A percentile compares a stretch with the other conserved stretches of the same genome.
Conservation (phyloP, 2,113 vertebrate genomes). For the Todiramphus chloris region DNA sequence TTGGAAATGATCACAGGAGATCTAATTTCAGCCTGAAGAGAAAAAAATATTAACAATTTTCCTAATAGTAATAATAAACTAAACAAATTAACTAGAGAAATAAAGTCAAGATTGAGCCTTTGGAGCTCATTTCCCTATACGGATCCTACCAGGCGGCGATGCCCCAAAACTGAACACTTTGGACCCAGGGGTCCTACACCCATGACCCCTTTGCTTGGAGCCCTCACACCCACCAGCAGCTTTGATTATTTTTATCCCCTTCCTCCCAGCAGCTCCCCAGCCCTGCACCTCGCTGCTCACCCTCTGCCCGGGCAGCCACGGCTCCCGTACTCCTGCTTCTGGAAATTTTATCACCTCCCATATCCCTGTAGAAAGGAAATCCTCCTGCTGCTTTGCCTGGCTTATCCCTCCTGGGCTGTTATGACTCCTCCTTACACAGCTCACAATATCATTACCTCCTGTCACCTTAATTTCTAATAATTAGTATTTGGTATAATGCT, state of each 20-base stretch:
- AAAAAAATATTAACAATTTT: background rate
- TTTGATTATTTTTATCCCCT: background rate
- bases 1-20: background rate
- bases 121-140: background rate
- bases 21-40: background rate
- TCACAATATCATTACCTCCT: background rate
- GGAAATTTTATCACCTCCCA: background rate
- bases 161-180: background rate
- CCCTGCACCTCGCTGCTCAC: accelerated
- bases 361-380: background rate
- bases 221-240: background rate
- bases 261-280: background rate
- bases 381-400: background rate
- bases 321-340: accelerated
- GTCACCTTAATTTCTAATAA: conserved; percentile 42
- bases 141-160: background rate
- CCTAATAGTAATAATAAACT: background rate
- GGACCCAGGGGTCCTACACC: background rate
- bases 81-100: background rate
- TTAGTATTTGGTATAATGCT: background rate
- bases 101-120: accelerated
- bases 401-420: background rate
- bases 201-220: background rate
- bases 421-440: background rate
- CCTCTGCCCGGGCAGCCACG: accelerated